These are phyloP conservation scores for Eupithecia abbreviata DNA, from an alignment of 2,888 invertebrate genomes.

Conservation along the genomic window DNA sequence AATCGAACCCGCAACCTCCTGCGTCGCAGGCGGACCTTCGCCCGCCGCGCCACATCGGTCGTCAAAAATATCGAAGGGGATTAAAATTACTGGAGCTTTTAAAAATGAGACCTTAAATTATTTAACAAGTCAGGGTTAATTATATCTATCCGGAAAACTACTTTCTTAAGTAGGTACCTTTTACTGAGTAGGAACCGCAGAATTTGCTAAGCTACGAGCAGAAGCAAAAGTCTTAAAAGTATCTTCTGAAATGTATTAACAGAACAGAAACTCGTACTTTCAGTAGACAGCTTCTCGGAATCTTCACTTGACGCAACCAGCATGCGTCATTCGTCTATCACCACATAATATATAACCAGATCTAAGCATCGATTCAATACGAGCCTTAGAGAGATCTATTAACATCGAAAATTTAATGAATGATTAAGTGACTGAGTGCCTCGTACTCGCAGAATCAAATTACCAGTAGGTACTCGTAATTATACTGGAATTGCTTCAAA, in stretches of 20 bases:
- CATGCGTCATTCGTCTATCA: no score
- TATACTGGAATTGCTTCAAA: slow-evolving; percentile 33
- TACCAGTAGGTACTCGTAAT: slow-evolving; percentile 26
- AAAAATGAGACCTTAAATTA: neutral
- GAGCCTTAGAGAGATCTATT: no score
- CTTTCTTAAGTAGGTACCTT: neutral
- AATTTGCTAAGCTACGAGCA: neutral
- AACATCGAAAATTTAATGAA: slow-evolving; percentile 27
- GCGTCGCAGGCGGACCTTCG: no score
- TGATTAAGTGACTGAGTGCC: slow-evolving; percentile 40
- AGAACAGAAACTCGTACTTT: neutral
- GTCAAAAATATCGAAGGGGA: no score
- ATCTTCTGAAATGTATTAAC: neutral
- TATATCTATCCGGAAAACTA: neutral
- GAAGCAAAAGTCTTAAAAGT: neutral
- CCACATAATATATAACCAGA: no score
- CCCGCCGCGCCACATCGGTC: no score
- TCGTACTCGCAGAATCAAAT: slow-evolving; percentile 43
- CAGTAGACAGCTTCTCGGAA: neutral
- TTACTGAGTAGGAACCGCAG: neutral
- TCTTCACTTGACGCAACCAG: no score
- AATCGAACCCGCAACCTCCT: no score
- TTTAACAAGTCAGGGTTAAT: neutral
- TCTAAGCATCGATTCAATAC: no score
- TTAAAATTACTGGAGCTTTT: no score